Base-by-base conservation (phyloP, 2,888 invertebrate genomes). In the Mayetiola destructor region DNA sequence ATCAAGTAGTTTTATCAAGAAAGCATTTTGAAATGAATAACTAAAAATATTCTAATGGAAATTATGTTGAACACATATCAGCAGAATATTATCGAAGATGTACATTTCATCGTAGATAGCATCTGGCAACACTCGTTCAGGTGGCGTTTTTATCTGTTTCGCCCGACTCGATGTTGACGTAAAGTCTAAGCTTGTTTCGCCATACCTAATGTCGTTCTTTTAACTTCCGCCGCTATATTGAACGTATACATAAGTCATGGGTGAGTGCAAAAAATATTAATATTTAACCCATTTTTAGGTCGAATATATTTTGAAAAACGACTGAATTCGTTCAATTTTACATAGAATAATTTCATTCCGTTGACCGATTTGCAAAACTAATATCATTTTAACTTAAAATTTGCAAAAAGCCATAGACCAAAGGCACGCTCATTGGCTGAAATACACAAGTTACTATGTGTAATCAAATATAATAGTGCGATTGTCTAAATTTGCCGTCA, bases 191-290 rank as follows among this genome's bases (percentile, higher is more conserved):
- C 48, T 27, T 27, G 48, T n/a, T 27, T 48, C 48, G 48, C 48
- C 48, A 48, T 48, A 27, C 23, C 48, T 48, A 48, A 48, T 27
- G 29, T 48, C 48, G 48, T 48, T 48, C 48, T 48, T 48, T 48
- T 48, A n/a, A 48, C 48, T 48, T 48, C 48, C 48, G 48, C 53
- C 30, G 2, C 32, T 20, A 20, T 30, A 16, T 20, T 35, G 54
- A 54, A 54, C 30, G 54, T 54, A 35, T 54, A 54, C 54, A 54
- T 35, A 54, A 54, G 21, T 32, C 54, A 54, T 54, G 54, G 54
- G 54, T 54, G 14, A 54, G 54, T 21, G 30, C 54, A 3, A 20
- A 30, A 30, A 54, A 54, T 39, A 32, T 32, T 32, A 9, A 32
- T 54, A 18, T 54, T 32, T 54, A 18, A 16, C 2, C 2, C 3